Evolutionary conservation across 2,888 invertebrate genomes (phyloP).

Genomic region (Aphidius colemani): DNA sequence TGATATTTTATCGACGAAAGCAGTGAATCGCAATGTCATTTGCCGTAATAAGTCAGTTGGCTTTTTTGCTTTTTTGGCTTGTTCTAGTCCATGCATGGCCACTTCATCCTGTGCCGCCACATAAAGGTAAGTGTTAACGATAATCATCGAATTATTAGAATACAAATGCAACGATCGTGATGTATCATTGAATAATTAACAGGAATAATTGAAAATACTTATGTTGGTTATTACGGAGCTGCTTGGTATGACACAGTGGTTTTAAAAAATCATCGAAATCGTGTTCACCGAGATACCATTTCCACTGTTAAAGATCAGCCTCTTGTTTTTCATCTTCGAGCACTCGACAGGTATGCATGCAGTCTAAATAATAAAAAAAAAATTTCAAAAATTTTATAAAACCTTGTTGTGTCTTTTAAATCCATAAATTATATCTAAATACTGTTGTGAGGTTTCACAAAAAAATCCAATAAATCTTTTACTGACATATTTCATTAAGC

Average conservation of each 20-base stretch:
- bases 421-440: background rate
- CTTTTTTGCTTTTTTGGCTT: constrained; percentile 37
- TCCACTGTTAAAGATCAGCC: constrained; percentile 50
- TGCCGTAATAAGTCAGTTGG: constrained; percentile 32
- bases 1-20: constrained; percentile 36
- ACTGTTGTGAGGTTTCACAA: background rate
- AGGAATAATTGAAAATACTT: constrained; percentile 54
- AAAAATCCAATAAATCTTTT: too few species aligned
- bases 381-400: too few species aligned
- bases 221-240: constrained; percentile 55
- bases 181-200: background rate
- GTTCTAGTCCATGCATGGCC: constrained; percentile 47
- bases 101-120: constrained; percentile 49
- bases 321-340: constrained; percentile 51
- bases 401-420: too few species aligned
- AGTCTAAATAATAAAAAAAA: background rate
- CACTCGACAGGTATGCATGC: constrained; percentile 52
- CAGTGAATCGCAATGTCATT: constrained; percentile 29
- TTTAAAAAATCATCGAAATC: constrained; percentile 54
- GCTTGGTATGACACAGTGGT: constrained; percentile 53
- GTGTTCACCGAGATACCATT: constrained; percentile 52
- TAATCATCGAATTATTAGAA: background rate
- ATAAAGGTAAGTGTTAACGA: constrained; percentile 45
- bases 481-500: background rate
- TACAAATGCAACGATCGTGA: background rate